These are phyloP conservation scores for Polia nebulosa DNA, from an alignment of 2,888 invertebrate genomes.

Conservation along the genomic window DNA sequence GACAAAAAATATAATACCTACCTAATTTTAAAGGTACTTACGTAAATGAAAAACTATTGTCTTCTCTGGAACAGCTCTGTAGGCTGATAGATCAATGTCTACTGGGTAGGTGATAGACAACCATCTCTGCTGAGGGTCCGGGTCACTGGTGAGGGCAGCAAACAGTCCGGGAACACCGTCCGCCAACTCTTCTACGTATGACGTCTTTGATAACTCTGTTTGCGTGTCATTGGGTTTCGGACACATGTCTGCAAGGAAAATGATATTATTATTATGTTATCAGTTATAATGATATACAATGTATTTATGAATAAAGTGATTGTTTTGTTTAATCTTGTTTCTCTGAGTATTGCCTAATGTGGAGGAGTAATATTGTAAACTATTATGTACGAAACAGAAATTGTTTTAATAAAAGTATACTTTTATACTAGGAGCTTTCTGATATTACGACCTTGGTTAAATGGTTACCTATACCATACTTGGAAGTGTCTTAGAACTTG, in stretches of 20 bases:
- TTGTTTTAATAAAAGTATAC: background rate
- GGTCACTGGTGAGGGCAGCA: slow-evolving; percentile 94
- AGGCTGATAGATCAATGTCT: slow-evolving; percentile 93
- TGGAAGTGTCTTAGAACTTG: background rate
- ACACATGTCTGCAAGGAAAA: slow-evolving; percentile 94
- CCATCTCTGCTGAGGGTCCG: slow-evolving; percentile 95
- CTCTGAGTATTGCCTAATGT: background rate
- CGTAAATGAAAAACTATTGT: slow-evolving; percentile 94
- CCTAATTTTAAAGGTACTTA: slow-evolving; percentile 90
- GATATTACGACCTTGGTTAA: background rate
- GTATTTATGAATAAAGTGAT: slow-evolving; percentile 23
- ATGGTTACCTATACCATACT: background rate
- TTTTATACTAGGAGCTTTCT: background rate
- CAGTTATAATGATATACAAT: slow-evolving; percentile 27
- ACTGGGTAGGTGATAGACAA: slow-evolving; percentile 95
- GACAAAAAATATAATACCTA: too few species aligned
- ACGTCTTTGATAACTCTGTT: slow-evolving; percentile 93
- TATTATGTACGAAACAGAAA: background rate
- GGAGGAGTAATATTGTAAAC: background rate
- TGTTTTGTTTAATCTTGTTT: slow-evolving; percentile 13
- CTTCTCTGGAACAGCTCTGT: slow-evolving; percentile 92
- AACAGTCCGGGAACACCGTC: slow-evolving; percentile 96
- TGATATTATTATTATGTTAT: slow-evolving; percentile 10
- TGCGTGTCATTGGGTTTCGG: slow-evolving; percentile 95
- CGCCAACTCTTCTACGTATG: slow-evolving; percentile 96